Percentiles rank a stretch among this genome's conserved stretches.
These are phyloP conservation scores for Schlechtendalia chinensis DNA, from an alignment of 1,140 invertebrate species.

Conservation along the genomic window DNA sequence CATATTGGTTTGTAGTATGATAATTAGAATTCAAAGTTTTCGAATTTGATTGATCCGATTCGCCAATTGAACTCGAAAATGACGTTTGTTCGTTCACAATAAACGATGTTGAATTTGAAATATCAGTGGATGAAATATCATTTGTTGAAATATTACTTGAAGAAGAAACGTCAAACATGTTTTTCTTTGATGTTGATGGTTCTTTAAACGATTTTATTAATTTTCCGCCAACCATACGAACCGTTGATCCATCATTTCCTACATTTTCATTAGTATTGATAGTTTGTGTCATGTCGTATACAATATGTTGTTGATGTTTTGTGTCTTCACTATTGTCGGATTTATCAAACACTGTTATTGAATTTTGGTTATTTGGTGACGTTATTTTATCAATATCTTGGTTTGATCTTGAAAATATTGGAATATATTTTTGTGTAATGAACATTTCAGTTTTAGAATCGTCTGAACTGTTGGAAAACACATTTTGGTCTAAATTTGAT, in stretches of 20 bases:
- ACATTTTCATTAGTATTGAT: neutral
- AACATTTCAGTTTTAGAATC: conserved; percentile 9
- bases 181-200: neutral
- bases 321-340: neutral
- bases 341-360: neutral
- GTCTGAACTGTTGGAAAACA: neutral
- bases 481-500: neutral
- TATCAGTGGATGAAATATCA: neutral
- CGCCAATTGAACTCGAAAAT: neutral
- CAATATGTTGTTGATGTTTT: neutral
- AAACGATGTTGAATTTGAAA: neutral
- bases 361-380: neutral
- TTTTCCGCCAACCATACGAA: conserved; percentile 39
- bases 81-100: conserved; percentile 18
- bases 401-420: conserved; percentile 10
- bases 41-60: neutral
- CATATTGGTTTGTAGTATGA: neutral
- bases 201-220: conserved; percentile 35
- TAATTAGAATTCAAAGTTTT: neutral
- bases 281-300: neutral
- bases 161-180: neutral
- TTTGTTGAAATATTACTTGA: neutral
- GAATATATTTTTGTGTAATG: conserved; percentile 20
- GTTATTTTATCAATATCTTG: conserved; percentile 5
- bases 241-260: neutral